Evolutionary conservation across 2,113 vertebrate genomes (phyloP), one percentile per base, ranked within the genome.

Genomic region (Chinchilla lanigera): DNA sequence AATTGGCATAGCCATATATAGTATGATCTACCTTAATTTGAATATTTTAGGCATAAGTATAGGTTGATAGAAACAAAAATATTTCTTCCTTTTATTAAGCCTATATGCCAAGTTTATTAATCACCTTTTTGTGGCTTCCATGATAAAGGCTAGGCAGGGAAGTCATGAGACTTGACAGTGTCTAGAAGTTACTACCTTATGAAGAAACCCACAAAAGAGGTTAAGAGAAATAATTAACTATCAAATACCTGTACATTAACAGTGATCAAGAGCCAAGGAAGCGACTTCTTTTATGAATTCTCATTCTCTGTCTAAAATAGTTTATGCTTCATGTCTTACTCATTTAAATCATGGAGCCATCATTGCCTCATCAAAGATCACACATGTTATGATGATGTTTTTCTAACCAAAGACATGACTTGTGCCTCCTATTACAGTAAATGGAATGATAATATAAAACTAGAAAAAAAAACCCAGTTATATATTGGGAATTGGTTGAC

Each of bases 81-180:
- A 82, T 22, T 52, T 97, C 58, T 52, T 93, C 85, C 94, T 81
- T 95, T 93, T 92, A 82, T 78, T 61, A 96, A 96, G 38, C 92
- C 12, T 85, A 5, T 93, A 82, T 69, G 41, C 33, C 61, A 96
- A 52, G 2, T 73, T 96, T 95, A 92, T 81, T 87, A 96, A 67
- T 85, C 73, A 63, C 14, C n/a, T 89, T 95, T 86, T 91, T 81
- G 67, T 85, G 63, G 83, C 30, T 13, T 80, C 6, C 33, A 78
- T 92, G 93, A 95, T 87, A 97, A 86, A 94, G 82, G 63, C n/a
- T 92, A 65, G 94, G 84, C 78, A 73, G 96, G 28, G 20, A 86
- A 61, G 52, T 87, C 52, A 65, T 65, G 60, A 81, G 69, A 93
- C 11, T 75, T 89, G 87, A 81, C 24, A 90, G 85, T 81, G 94